Conservation (phyloP, 2,797 vertebrate genomes). For the Pseudochirops corinnae region DNA sequence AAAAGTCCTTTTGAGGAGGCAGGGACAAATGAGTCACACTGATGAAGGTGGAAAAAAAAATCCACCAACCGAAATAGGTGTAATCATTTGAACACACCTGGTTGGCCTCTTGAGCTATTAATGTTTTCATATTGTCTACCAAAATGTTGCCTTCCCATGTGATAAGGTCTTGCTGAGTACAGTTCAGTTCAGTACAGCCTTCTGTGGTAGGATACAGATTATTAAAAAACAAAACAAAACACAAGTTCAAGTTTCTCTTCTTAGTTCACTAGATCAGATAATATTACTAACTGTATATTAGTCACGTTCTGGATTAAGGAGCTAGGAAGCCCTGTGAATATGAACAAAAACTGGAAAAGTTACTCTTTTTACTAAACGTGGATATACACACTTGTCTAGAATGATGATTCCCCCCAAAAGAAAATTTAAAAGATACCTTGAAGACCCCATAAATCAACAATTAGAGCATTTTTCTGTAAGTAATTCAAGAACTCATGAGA, state of each 20-base stretch:
- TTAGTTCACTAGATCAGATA: background rate
- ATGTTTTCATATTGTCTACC: slow-evolving; percentile 84
- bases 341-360: background rate
- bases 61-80: background rate
- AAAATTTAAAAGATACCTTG: slow-evolving; percentile 86
- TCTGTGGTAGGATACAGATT: slow-evolving; percentile 82
- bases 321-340: background rate
- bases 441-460: slow-evolving; percentile 93
- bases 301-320: background rate
- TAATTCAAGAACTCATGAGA: slow-evolving; percentile 90
- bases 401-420: background rate
- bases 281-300: background rate
- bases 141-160: slow-evolving; percentile 87
- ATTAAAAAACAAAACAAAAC: background rate
- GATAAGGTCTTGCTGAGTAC: slow-evolving; percentile 82
- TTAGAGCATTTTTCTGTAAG: slow-evolving; percentile 91
- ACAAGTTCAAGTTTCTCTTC: too few relatives aligned
- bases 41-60: background rate
- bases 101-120: background rate
- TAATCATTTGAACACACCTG: slow-evolving; percentile 60
- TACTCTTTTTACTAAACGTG: background rate
- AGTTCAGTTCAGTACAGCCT: slow-evolving; percentile 86
- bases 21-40: background rate
- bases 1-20: background rate
- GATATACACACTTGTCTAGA: accelerated